Conservation (phyloP, 2,797 vertebrate genomes). For the Sternarchorhynchus goeldii region DNA sequence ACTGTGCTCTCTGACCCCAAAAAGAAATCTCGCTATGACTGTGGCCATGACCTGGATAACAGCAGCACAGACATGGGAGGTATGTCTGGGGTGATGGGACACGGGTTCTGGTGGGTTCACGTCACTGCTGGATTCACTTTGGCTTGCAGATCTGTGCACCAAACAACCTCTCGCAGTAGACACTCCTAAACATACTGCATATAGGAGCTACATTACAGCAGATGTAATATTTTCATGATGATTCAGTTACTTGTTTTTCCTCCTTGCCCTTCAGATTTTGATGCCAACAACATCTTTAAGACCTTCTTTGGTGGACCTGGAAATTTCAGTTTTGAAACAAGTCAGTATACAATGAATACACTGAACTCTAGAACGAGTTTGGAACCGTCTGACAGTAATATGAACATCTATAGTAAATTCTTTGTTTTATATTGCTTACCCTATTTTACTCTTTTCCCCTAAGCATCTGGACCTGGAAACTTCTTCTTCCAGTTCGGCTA, state of each 20-base stretch:
- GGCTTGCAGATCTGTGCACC: no score
- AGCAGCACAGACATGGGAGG: conserved; percentile 91
- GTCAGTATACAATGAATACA: conserved; percentile 58
- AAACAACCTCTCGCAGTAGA: no score
- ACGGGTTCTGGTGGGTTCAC: no score
- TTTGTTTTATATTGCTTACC: background rate
- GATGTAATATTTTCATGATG: background rate
- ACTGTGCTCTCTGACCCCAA: conserved; percentile 95
- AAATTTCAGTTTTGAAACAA: conserved; percentile 90
- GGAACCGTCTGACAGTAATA: background rate
- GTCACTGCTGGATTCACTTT: no score
- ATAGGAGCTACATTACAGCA: no score
- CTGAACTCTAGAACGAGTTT: background rate
- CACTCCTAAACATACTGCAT: no score
- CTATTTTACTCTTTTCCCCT: conserved; percentile 53
- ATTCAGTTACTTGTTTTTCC: background rate
- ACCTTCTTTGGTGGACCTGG: conserved; percentile 92
- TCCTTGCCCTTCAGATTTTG: conserved; percentile 79
- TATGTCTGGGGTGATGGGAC: no score
- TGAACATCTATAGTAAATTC: background rate
- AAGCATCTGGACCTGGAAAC: conserved; percentile 92
- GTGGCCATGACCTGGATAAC: conserved; percentile 94
- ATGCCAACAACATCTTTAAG: conserved; percentile 97
- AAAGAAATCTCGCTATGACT: conserved; percentile 96
- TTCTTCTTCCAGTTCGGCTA: conserved; percentile 98